Conservation (phyloP, 1,140 invertebrate genomes). For the Bombus haemorrhoidalis region DNA sequence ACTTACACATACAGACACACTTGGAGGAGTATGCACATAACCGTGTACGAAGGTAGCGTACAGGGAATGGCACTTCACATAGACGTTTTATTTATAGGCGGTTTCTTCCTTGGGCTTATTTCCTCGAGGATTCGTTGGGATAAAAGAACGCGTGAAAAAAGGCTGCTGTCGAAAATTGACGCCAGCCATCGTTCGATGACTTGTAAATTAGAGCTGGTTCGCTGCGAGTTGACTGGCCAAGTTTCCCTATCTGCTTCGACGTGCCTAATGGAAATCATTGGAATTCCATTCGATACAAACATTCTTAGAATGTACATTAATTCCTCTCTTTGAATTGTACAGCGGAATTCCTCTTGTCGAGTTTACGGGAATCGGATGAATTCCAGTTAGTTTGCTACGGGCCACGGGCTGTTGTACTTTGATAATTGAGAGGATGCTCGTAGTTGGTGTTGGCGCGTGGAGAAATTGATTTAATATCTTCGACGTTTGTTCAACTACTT, state of each 20-base stretch:
- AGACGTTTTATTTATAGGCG: constrained; percentile 39
- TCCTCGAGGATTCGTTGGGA: constrained; percentile 20
- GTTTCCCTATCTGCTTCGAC: neutral
- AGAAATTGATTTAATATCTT: neutral
- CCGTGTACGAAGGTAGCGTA: neutral
- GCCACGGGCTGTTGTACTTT: neutral
- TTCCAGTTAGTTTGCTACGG: neutral
- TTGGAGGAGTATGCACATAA: neutral
- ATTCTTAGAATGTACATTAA: neutral
- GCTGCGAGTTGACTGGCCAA: neutral
- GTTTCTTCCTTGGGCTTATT: neutral
- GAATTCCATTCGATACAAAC: neutral
- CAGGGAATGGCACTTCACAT: constrained; percentile 32
- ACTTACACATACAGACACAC: neutral
- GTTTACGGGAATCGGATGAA: constrained; percentile 5
- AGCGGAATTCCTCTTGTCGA: neutral
- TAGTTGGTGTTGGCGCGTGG: neutral
- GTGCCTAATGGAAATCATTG: neutral
- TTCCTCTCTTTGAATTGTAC: neutral
- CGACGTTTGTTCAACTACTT: neutral
- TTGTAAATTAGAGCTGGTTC: neutral
- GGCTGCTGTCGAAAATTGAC: neutral
- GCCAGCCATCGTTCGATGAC: neutral
- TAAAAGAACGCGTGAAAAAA: neutral
- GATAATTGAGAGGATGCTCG: neutral